These are phyloP conservation scores for Molanna angustata DNA, from an alignment of 2,888 invertebrate species.

Conservation along the genomic window DNA sequence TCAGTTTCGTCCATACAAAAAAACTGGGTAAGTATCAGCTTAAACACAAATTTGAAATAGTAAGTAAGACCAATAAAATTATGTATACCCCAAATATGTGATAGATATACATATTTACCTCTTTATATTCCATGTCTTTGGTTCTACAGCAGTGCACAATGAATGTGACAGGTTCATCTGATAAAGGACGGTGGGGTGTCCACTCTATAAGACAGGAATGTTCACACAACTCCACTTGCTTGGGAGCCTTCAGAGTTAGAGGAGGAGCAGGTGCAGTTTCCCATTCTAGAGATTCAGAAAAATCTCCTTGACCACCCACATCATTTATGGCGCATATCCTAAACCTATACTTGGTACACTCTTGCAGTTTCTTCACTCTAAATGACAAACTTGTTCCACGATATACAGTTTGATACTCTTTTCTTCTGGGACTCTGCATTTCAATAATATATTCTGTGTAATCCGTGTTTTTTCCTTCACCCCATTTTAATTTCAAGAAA, in stretches of 20 bases:
- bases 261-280: slow-evolving; percentile 79
- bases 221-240: slow-evolving; percentile 52
- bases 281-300: slow-evolving; percentile 68
- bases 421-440: slow-evolving; percentile 68
- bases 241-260: slow-evolving; percentile 71
- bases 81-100: no score
- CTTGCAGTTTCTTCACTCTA: slow-evolving; percentile 81
- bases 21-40: no score
- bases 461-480: slow-evolving; percentile 67
- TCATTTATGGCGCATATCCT: slow-evolving; percentile 83
- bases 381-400: slow-evolving; percentile 74
- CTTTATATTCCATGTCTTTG: slow-evolving; percentile 61
- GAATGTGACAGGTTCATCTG: slow-evolving; percentile 70
- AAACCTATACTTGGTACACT: slow-evolving; percentile 79
- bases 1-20: no score
- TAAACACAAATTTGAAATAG: no score
- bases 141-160: slow-evolving; percentile 66
- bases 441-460: slow-evolving; percentile 78
- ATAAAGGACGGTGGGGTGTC: slow-evolving; percentile 53
- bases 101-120: no score
- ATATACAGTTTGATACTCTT: slow-evolving; percentile 71
- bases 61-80: no score
- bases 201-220: slow-evolving; percentile 44
- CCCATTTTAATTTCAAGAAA: slow-evolving; percentile 86
- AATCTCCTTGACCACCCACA: slow-evolving; percentile 77